phyloP scores from a whole-genome alignment of 2,797 vertebrate genomes.

The Hylomyscus alleni region DNA sequence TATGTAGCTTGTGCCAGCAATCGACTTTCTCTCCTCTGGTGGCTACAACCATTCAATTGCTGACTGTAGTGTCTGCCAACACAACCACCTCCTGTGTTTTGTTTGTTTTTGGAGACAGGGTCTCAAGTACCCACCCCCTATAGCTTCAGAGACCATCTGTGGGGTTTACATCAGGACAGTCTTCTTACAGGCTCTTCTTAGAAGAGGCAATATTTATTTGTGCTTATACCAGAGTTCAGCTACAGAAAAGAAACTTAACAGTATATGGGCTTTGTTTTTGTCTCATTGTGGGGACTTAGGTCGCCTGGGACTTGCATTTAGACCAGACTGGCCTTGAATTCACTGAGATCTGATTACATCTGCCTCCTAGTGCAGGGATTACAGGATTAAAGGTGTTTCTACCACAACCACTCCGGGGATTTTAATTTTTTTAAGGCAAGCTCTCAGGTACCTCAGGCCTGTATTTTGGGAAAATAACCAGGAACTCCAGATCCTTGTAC shows the following conservation, averaged over 20 bases:
- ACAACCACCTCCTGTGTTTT: background rate
- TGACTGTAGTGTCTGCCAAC: background rate
- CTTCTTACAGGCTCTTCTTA: slow-evolving; percentile 19
- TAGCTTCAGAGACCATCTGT: background rate
- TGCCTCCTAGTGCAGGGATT: background rate
- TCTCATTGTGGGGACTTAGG: no score
- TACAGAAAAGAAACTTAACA: background rate
- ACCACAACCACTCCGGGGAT: background rate
- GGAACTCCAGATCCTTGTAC: background rate
- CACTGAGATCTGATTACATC: background rate
- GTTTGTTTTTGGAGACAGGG: background rate
- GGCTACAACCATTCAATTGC: background rate
- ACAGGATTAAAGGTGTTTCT: background rate
- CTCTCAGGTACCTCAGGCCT: background rate
- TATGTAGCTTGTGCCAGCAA: background rate
- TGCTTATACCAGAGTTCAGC: slow-evolving; percentile 43
- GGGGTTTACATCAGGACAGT: background rate
- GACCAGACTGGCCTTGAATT: background rate
- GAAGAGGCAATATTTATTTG: slow-evolving; percentile 36
- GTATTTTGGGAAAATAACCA: background rate
- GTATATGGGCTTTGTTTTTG: background rate
- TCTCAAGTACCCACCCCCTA: background rate
- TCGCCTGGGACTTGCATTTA: background rate
- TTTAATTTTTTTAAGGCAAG: background rate
- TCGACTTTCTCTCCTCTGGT: background rate